These are phyloP conservation scores for Pinctada fucata DNA, from an alignment of 2,888 invertebrate species.

Conservation along the genomic window DNA sequence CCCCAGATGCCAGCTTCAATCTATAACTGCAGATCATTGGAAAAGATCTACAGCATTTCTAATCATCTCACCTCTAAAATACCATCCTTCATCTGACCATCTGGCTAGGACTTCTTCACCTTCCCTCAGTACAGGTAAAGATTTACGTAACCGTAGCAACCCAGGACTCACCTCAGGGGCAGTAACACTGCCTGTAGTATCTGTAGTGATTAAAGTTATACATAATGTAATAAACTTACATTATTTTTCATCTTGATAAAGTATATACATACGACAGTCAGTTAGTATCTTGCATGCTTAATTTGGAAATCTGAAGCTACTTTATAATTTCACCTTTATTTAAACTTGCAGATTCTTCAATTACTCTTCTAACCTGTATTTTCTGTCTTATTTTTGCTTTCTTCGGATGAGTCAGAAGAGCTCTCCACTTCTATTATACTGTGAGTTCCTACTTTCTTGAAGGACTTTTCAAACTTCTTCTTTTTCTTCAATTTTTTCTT, in stretches of 20 bases:
- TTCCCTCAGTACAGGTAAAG: slow-evolving; percentile 46
- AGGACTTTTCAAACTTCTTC: slow-evolving; percentile 22
- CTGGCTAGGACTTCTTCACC: slow-evolving; percentile 73
- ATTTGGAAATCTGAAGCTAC: no score
- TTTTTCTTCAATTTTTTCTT: slow-evolving; percentile 37
- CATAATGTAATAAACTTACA: no score
- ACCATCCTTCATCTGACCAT: slow-evolving; percentile 76
- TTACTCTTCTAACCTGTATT: neutral
- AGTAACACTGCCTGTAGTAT: neutral
- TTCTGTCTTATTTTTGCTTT: slow-evolving; percentile 1
- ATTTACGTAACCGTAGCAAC: slow-evolving; percentile 50
- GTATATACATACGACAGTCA: no score
- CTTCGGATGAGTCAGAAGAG: slow-evolving; percentile 25
- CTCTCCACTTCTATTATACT: slow-evolving; percentile 7
- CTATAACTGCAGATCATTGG: no score
- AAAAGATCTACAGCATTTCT: no score
- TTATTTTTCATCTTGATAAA: no score
- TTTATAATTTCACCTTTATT: no score
- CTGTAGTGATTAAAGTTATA: neutral
- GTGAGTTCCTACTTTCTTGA: neutral
- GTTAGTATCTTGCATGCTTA: no score
- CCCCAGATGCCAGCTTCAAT: no score
- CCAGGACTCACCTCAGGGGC: slow-evolving; percentile 24
- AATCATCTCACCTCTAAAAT: slow-evolving; percentile 66
- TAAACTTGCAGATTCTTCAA: no score